Evolutionary conservation across 2,797 vertebrate genomes (phyloP).

Genomic region (Leptodactylus fallax): DNA sequence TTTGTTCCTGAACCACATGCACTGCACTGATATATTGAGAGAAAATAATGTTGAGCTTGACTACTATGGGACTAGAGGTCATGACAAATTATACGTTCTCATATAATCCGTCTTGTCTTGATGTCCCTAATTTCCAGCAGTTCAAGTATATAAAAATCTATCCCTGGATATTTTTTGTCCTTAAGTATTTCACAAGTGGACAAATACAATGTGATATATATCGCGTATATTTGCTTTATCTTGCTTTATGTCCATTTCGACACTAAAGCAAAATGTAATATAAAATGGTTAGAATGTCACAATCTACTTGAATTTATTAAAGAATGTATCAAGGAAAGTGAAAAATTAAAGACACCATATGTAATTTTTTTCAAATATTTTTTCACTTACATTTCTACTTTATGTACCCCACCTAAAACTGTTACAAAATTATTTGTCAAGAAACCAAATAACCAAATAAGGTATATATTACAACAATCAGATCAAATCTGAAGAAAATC

Average conservation of each 20-base stretch:
- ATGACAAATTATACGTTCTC: constrained; percentile 19
- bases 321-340: not conserved
- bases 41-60: not conserved
- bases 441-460: no score
- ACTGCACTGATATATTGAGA: constrained; percentile 9
- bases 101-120: constrained; percentile 8
- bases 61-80: constrained; percentile 8
- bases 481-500: no score
- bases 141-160: constrained; percentile 15
- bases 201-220: not conserved
- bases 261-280: constrained; percentile 13
- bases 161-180: constrained; percentile 15
- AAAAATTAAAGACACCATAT: not conserved
- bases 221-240: not conserved
- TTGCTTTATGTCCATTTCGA: not conserved
- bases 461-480: no score
- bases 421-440: no score
- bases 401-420: no score
- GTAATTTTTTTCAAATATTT: no score
- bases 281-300: not conserved
- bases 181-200: not conserved
- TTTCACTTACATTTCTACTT: no score
- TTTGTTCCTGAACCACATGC: constrained; percentile 22
- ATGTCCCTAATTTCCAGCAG: constrained; percentile 6
- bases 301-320: not conserved